Percentiles rank a stretch among this genome's conserved stretches.
These are phyloP conservation scores for Sebastes taczanowskii DNA, from an alignment of 2,797 vertebrate species.

Conservation along the genomic window DNA sequence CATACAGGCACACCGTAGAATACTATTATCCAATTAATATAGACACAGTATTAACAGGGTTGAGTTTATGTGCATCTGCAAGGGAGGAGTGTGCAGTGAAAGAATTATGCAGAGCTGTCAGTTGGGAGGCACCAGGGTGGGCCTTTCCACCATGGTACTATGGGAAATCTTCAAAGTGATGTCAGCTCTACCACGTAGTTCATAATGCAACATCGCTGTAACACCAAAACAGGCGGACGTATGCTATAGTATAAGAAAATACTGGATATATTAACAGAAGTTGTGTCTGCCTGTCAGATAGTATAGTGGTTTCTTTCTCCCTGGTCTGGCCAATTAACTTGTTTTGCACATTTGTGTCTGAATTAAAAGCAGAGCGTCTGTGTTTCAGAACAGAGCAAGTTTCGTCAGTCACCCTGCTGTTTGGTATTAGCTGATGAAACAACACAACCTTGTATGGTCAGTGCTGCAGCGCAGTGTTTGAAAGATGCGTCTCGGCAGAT, in stretches of 20 bases:
- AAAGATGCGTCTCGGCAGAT: conserved; percentile 74
- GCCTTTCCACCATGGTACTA: neutral
- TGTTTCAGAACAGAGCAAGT: conserved; percentile 15
- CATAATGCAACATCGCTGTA: conserved; percentile 7
- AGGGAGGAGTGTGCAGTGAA: neutral
- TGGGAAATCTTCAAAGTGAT: neutral
- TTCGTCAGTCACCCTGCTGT: conserved; percentile 31
- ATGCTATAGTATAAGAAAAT: neutral
- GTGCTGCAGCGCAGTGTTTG: conserved; percentile 57
- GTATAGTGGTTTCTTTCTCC: neutral
- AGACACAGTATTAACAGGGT: conserved; percentile 32
- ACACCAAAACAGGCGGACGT: neutral
- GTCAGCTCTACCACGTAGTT: neutral
- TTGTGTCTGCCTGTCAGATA: neutral
- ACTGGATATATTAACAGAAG: neutral
- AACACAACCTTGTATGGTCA: conserved; percentile 83
- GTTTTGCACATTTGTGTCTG: conserved; percentile 2
- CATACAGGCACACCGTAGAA: conserved; percentile 33
- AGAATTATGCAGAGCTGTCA: neutral
- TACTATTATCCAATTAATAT: conserved; percentile 65
- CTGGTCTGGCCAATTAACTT: neutral
- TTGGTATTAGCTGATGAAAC: conserved; percentile 51
- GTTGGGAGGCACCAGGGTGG: neutral
- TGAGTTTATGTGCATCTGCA: conserved; percentile 10
- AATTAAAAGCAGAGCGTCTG: conserved; percentile 12